Base-by-base conservation (phyloP, 1,140 invertebrate genomes). In the Plectrocnemia conspersa region DNA sequence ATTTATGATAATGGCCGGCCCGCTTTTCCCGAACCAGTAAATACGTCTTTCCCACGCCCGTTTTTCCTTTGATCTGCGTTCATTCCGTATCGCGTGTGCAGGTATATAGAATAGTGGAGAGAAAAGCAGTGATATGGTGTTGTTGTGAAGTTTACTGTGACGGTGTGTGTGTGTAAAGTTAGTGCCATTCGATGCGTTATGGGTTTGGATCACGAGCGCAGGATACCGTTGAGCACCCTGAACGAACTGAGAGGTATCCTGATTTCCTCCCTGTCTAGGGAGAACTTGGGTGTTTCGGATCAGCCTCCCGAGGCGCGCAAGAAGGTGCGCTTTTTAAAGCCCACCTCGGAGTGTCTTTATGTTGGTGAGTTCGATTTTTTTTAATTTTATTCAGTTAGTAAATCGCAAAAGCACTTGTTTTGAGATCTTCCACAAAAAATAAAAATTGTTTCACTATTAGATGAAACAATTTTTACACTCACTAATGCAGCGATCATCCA, bases 211-310 rank as follows among this genome's bases (percentile, higher is more conserved):
- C 73, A 73, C 69, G 70, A 75, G 54, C 66, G 73, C 40, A 72
- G 72, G 41, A 77, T 78, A 62, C 71, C 74, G 10, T 75, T 70
- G 62, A 73, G 71, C 63, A 76, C 75, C 46, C 70, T 82, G 24
- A 75, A 76, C 52, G 73, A 77, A 52, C 70, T 82, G 46, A 66
- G 79, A 29, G 79, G 78, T 13, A 80, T 82, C 56, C 70, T 82
- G n/a, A 74, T 81, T 58, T 75, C 74, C 40, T 80, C 80, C 7
- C 64, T 82, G 61, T 77, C 79, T 16, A 71, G 73, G 36, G 79
- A 81, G 66, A 81, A 81, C 64, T 69, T 82, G 25, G 74, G 75
- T 3, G 71, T 68, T 25, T 65, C 74, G 60, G 74, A 77, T 62
- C 65, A 74, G 1, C 65, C 68, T 13, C 63, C 52, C 47, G 64